A percentile compares a stretch with the other conserved stretches of the same genome.
Conservation (phyloP, 2,797 vertebrate genomes). For the Micromesistius poutassou region DNA sequence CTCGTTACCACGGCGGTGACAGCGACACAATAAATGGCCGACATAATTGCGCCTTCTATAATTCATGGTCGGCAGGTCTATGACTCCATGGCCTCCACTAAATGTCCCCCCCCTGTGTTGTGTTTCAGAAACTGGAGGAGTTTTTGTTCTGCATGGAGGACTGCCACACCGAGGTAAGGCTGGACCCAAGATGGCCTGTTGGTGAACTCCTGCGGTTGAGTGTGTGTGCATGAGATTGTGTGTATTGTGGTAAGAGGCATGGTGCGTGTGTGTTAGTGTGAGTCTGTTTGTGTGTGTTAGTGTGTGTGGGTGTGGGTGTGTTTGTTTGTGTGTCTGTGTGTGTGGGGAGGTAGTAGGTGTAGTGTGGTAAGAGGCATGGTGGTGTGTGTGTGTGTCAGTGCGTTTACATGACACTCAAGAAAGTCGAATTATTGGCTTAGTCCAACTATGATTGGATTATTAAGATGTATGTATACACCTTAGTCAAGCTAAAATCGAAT, state of each 20-base stretch:
- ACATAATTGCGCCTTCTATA: constrained; percentile 66
- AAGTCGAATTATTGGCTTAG: no score
- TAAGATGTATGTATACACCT: no score
- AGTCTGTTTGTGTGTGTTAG: no score
- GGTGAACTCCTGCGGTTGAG: background rate
- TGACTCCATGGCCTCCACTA: constrained; percentile 54
- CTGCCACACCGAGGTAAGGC: constrained; percentile 73
- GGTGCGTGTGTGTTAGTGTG: no score
- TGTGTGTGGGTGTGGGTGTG: no score
- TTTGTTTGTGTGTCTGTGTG: no score
- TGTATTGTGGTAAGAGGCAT: no score
- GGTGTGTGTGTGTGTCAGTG: no score
- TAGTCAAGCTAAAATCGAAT: no score
- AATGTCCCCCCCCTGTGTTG: constrained; percentile 44
- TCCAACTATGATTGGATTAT: no score
- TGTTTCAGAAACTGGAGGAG: constrained; percentile 77
- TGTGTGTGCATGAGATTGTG: background rate
- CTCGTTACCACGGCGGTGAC: constrained; percentile 59
- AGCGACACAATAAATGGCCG: constrained; percentile 36
- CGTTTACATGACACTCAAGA: no score
- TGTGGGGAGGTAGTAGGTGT: no score
- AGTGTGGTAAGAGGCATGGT: background rate
- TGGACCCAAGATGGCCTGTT: background rate
- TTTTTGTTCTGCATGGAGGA: constrained; percentile 77
- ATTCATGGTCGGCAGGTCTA: constrained; percentile 64